Percentiles rank a stretch among this genome's conserved stretches.
phyloP scores from a whole-genome alignment of 2,113 vertebrate genomes.

The Leuciscus idus region DNA sequence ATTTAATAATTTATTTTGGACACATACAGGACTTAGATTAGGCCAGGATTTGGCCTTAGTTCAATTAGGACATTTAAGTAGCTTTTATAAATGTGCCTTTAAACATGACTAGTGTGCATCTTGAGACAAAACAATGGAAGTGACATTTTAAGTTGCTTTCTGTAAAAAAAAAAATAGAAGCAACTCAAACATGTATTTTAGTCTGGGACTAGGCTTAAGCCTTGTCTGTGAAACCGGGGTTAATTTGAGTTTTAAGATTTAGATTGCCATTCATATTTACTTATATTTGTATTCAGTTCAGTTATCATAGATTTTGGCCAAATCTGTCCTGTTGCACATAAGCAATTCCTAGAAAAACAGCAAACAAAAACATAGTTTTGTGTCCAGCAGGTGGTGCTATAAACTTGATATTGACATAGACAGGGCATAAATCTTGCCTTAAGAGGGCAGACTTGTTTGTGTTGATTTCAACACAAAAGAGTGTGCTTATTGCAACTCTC shows the following conservation, averaged over 20 bases:
- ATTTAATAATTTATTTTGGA: background rate
- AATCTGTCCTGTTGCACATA: background rate
- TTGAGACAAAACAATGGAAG: too few relatives aligned
- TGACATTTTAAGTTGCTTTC: too few relatives aligned
- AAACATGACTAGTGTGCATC: too few relatives aligned
- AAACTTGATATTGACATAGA: background rate
- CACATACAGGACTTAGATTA: too few relatives aligned
- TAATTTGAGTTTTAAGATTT: background rate
- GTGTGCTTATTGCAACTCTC: background rate
- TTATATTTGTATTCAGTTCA: background rate
- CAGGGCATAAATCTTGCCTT: background rate
- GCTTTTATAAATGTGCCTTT: too few relatives aligned
- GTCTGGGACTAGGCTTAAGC: too few relatives aligned
- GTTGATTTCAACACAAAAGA: conserved; percentile 1
- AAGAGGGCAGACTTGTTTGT: conserved; percentile 26
- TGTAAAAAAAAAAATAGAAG: too few relatives aligned
- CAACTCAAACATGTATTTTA: too few relatives aligned
- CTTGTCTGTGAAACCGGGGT: too few relatives aligned
- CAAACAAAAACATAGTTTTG: background rate
- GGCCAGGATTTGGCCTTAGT: too few relatives aligned
- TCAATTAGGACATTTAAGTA: too few relatives aligned
- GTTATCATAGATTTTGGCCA: background rate
- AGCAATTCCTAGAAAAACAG: background rate
- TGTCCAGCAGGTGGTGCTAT: conserved; percentile 48
- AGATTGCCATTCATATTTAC: background rate